A percentile compares a stretch with the other conserved stretches of the same genome.
Evolutionary conservation across 1,140 invertebrate genomes (phyloP).

Genomic region (Polypedilum pembai): DNA sequence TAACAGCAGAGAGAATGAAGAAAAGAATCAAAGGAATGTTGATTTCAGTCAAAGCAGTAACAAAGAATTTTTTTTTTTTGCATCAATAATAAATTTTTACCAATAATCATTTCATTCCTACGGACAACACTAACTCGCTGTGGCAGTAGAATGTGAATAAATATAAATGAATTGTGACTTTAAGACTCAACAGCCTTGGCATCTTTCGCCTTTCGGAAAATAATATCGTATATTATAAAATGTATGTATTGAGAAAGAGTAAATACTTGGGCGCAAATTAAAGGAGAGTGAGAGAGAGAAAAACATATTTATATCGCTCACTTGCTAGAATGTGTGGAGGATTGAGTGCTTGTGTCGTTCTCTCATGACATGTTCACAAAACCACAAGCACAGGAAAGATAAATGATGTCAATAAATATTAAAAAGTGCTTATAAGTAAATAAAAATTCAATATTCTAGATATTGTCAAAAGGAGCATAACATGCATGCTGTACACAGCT

Average conservation of each 20-base stretch:
- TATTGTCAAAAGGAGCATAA: constrained; percentile 3
- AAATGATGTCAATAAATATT: constrained; percentile 29
- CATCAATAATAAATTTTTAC: too few species aligned
- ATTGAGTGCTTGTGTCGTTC: background rate
- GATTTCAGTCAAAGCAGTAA: too few species aligned
- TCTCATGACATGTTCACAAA: constrained; percentile 16
- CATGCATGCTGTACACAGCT: background rate
- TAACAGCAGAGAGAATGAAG: too few species aligned
- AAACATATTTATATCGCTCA: background rate
- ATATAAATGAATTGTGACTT: constrained; percentile 18
- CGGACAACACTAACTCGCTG: too few species aligned
- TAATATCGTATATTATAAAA: constrained; percentile 1
- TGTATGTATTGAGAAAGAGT: background rate
- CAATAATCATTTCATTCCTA: too few species aligned
- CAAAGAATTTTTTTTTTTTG: too few species aligned
- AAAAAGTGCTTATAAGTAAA: background rate
- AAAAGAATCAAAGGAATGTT: too few species aligned
- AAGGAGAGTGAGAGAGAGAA: background rate
- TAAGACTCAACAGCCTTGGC: constrained; percentile 16
- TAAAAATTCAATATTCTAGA: background rate
- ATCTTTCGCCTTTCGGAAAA: constrained; percentile 16
- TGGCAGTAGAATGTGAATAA: background rate
- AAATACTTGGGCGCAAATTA: constrained; percentile 17
- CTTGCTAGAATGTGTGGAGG: background rate
- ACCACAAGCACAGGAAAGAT: constrained; percentile 1